These are phyloP conservation scores for Coelinius sp. DNA, from an alignment of 2,888 invertebrate genomes.

Conservation along the genomic window DNA sequence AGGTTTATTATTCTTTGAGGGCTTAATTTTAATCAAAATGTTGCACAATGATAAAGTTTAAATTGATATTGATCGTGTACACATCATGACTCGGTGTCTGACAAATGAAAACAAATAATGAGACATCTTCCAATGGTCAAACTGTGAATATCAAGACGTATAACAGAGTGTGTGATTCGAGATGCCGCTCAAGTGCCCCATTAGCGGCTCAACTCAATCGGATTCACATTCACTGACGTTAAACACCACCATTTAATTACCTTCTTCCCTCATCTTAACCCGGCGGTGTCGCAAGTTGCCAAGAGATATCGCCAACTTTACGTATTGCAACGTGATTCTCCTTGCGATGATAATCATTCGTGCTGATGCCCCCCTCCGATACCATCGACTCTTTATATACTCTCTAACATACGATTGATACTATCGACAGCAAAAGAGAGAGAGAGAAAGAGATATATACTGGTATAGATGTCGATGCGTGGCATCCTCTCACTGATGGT, in stretches of 20 bases:
- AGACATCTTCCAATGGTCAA: background rate
- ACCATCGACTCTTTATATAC: conserved; percentile 16
- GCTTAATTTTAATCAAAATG: background rate
- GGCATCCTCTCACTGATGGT: conserved; percentile 42
- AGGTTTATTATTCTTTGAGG: background rate
- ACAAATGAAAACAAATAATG: conserved; percentile 7
- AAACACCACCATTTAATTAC: conserved; percentile 60
- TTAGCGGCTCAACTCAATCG: conserved; percentile 19
- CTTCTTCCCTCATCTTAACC: conserved; percentile 26
- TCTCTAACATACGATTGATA: conserved; percentile 46
- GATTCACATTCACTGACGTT: conserved; percentile 17
- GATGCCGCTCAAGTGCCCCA: conserved; percentile 1
- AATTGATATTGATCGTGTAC: conserved; percentile 3
- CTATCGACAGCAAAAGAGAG: conserved; percentile 44
- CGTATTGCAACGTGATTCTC: conserved; percentile 39
- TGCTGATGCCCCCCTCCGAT: conserved; percentile 42
- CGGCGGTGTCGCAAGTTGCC: conserved; percentile 4
- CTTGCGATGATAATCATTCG: conserved; percentile 41
- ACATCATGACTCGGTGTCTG: background rate
- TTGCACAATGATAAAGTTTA: background rate
- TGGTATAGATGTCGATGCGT: conserved; percentile 32
- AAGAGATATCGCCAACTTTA: conserved; percentile 29
- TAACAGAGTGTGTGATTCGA: conserved; percentile 8
- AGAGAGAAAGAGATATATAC: background rate
- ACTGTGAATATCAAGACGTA: background rate